Conservation (phyloP, 2,888 invertebrate genomes). For the Eustalomyia histrio region DNA sequence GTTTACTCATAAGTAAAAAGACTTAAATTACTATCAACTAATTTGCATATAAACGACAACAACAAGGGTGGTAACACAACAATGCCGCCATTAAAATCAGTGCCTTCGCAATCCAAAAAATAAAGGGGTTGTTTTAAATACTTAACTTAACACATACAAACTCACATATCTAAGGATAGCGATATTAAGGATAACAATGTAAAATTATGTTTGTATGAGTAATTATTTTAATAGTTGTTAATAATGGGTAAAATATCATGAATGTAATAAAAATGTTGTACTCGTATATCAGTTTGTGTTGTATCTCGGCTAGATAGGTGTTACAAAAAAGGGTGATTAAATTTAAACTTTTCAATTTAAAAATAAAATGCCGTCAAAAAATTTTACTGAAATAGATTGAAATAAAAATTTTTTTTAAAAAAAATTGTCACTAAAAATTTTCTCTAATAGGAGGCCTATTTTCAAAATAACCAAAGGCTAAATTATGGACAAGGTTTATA, state of each 20-base stretch:
- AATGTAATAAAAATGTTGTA: not conserved
- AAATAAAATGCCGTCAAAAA: too few relatives aligned
- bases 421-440: too few relatives aligned
- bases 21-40: conserved; percentile 51
- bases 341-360: conserved; percentile 3
- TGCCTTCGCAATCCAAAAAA: conserved; percentile 27
- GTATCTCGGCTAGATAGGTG: not conserved
- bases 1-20: too few relatives aligned
- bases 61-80: conserved; percentile 52
- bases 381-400: too few relatives aligned
- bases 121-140: conserved; percentile 64
- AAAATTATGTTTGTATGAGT: conserved; percentile 44
- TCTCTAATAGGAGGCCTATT: too few relatives aligned
- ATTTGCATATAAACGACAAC: conserved; percentile 61
- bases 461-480: too few relatives aligned
- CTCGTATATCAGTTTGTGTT: not conserved
- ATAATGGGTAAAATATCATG: conserved; percentile 58
- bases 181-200: conserved; percentile 11
- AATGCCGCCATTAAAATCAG: conserved; percentile 67
- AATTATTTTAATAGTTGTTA: conserved; percentile 65
- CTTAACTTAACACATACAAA: conserved; percentile 18
- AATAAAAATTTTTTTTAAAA: too few relatives aligned
- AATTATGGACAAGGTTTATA: too few relatives aligned
- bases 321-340: not conserved
- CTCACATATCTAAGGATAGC: conserved; percentile 6